These are phyloP conservation scores for Lasaia peninsularis DNA, from an alignment of 1,140 invertebrate species.

Conservation along the genomic window DNA sequence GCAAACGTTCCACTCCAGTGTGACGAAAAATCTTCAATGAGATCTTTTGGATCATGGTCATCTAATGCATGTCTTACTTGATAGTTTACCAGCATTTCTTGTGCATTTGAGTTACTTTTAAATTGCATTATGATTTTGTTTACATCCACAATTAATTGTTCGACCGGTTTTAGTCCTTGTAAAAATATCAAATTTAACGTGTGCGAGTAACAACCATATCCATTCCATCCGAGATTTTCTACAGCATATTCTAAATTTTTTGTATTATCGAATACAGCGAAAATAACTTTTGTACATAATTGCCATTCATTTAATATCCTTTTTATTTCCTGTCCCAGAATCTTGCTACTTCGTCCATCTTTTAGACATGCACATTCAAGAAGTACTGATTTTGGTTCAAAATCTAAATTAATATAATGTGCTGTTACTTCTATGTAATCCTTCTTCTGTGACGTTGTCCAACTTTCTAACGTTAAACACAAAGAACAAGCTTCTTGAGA, in stretches of 20 bases:
- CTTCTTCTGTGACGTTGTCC: not conserved
- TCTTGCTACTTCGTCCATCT: not conserved
- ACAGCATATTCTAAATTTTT: not conserved
- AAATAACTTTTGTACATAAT: not conserved
- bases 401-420: not conserved
- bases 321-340: not conserved
- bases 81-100: slow-evolving; percentile 4
- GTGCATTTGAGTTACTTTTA: not conserved
- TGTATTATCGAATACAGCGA: not conserved
- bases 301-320: not conserved
- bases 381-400: not conserved
- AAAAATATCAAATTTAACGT: not conserved
- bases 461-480: not conserved
- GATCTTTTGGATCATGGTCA: not conserved
- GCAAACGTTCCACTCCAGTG: slow-evolving; percentile 6
- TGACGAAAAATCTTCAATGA: not conserved
- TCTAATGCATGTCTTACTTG: not conserved
- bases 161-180: not conserved
- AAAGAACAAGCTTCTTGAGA: not conserved
- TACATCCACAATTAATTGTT: slow-evolving; percentile 1
- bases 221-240: slow-evolving; percentile 3
- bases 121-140: not conserved
- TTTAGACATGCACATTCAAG: not conserved
- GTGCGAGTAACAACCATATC: not conserved
- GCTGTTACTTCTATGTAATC: not conserved